Evolutionary conservation across 1,140 invertebrate genomes (phyloP), one percentile per base, ranked within the genome.

Genomic region (Radopholus similis): DNA sequence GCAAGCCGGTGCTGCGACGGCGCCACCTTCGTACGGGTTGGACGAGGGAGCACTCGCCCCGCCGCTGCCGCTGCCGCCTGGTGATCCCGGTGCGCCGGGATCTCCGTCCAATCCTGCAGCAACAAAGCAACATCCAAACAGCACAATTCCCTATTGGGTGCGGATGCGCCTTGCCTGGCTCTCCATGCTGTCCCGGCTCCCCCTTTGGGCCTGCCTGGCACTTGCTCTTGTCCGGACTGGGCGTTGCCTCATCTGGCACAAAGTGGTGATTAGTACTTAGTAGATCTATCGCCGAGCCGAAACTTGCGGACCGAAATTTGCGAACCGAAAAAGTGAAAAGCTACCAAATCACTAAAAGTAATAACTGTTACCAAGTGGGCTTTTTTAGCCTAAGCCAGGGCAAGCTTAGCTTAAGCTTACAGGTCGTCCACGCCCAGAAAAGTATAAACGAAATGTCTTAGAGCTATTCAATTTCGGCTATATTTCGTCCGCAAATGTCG

Each of bases 51-150:
- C 40, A 30, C 42, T 4, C 26, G 37, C 23, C 44, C 6, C 44
- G 23, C 23, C 64, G 15, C n/a, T n/a, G n/a, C n/a, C 59, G 32
- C 18, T 56, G 15, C 18, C 34, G n/a, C 66, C 68, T 11, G 51
- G 51, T 35, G 54, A 23, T 28, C 68, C 68, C 34, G 57, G n/a
- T 5, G 28, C 2, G 18, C 64, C 64, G 4, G 64, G 18, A 2
- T 44, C 40, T 0, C 64, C 64, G 34, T 66, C 59, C n/a, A 38
- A 63, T 44, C 63, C 55, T 44, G 47, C 9, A 51, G n/a, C n/a
- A 42, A 42, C 38, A 26, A 26, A 28, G 23, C 18, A 42, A 21
- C 30, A 26, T 9, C 44, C 6, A 44, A 42, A 40, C 15, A 38
- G 34, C 13, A 0, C 4, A 6, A 13, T 8, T n/a, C 4, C 8